Evolutionary conservation across 1,140 invertebrate species (phyloP), one percentile per base, ranked within the genome.

Genomic region (Phortica variegata): DNA sequence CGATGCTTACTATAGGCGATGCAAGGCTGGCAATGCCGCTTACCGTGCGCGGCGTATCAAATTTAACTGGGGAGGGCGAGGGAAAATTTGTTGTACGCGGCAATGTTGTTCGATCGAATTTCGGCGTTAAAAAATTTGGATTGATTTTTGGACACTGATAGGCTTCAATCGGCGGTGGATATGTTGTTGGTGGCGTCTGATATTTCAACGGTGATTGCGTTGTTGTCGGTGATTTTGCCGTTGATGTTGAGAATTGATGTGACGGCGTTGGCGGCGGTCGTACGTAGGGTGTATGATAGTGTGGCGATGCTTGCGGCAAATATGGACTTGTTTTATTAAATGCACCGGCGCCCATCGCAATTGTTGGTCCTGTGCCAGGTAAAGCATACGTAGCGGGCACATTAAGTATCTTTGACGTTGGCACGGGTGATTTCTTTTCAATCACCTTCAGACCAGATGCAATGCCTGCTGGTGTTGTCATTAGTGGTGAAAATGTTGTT

Each of bases 61-160:
- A 58, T 56, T 58, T 46, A 6, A 40, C 52, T 59, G 45, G 50
- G 42, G 54, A 62, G 55, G 54, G 40, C 51, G 33, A 49, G 54
- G 43, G 23, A 54, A 60, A 44, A 47, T 50, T 57, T 32, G 55
- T 61, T 36, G 33, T 47, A n/a, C 61, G 51, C 18, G 61, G 60
- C 36, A 62, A 26, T 34, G 49, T 59, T 33, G 49, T 56, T 3
- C 72, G 52, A 32, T 75, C 72, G 18, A 73, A 75, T 50, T 75
- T 75, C 15, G 72, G 72, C 26, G 72, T 75, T 10, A 75, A 29
- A 52, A 75, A 75, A 42, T 73, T 75, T 0, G 72, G 72, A 54
- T 75, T 75, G 1, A 75, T 74, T 49, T 75, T 75, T 36, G 72
- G 72, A 46, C 72, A 75, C 13, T 74, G 72, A 52, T 71, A 75